These are phyloP conservation scores for Chlamydotis undulata DNA, from an alignment of 2,113 vertebrate genomes.

Conservation along the genomic window DNA sequence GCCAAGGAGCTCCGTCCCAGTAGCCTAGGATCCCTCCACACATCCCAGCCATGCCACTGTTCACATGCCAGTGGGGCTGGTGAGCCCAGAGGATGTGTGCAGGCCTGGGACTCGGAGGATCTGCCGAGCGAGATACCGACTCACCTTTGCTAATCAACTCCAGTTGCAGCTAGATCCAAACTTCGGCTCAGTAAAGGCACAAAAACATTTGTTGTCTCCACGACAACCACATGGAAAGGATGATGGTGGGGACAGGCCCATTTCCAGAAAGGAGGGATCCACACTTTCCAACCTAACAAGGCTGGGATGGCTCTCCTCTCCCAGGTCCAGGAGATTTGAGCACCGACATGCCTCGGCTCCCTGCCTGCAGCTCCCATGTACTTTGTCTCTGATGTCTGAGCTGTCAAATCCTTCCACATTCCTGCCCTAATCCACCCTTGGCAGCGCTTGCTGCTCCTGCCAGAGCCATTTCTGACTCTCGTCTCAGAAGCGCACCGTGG, in stretches of 20 bases:
- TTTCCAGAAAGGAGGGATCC: neutral
- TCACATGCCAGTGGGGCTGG: neutral
- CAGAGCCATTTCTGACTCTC: neutral
- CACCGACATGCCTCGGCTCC: neutral
- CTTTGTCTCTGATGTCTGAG: neutral
- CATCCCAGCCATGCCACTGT: neutral
- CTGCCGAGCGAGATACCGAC: fast-evolving
- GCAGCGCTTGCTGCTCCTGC: neutral
- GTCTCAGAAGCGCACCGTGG: fast-evolving
- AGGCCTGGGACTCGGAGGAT: neutral
- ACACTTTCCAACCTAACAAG: neutral
- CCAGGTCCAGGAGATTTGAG: neutral
- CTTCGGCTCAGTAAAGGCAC: neutral
- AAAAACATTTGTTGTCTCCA: neutral
- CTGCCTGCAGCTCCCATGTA: neutral
- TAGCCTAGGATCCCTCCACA: neutral
- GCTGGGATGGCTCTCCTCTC: neutral
- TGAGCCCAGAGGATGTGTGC: neutral
- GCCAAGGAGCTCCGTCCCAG: neutral
- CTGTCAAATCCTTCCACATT: neutral
- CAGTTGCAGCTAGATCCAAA: neutral
- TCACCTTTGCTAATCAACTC: neutral
- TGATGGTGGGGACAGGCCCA: neutral
- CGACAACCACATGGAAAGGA: neutral
- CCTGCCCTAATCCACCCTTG: neutral